A percentile compares a stretch with the other conserved stretches of the same genome.
phyloP scores from a whole-genome alignment of 2,888 invertebrate species.

The Dryomyza anilis region DNA sequence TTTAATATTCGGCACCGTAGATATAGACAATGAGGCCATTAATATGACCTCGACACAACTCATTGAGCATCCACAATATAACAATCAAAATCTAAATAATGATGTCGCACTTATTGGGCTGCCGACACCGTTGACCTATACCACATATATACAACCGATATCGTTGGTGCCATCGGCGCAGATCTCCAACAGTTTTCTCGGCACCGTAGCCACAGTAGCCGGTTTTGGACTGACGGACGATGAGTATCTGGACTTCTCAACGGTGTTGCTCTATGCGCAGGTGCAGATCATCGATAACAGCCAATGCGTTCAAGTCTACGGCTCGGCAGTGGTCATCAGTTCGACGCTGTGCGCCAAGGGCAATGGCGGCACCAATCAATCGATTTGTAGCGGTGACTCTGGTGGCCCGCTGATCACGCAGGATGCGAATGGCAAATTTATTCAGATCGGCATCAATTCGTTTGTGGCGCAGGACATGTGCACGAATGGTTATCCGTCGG shows the following conservation, averaged over 20 bases:
- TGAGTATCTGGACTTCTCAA: slow-evolving; percentile 50
- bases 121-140: slow-evolving; percentile 42
- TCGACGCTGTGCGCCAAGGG: slow-evolving; percentile 53
- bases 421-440: slow-evolving; percentile 34
- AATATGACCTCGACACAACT: slow-evolving; percentile 48
- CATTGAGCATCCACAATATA: slow-evolving; percentile 50
- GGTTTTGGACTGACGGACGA: slow-evolving; percentile 54
- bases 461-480: slow-evolving; percentile 55
- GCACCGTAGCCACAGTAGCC: slow-evolving; percentile 44
- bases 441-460: slow-evolving; percentile 57
- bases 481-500: slow-evolving; percentile 51
- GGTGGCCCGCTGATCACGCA: slow-evolving; percentile 51
- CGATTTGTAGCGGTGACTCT: slow-evolving; percentile 57
- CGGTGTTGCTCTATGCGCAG: slow-evolving; percentile 44
- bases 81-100: slow-evolving; percentile 46
- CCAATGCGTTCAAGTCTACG: slow-evolving; percentile 44
- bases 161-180: slow-evolving; percentile 39
- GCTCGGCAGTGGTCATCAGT: slow-evolving; percentile 38
- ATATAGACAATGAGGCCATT: slow-evolving; percentile 36
- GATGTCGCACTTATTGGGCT: slow-evolving; percentile 53
- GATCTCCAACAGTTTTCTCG: slow-evolving; percentile 43
- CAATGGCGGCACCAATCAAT: slow-evolving; percentile 44
- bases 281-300: slow-evolving; percentile 50
- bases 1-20: slow-evolving; percentile 48
- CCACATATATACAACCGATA: slow-evolving; percentile 46